These are phyloP conservation scores for Coluber constrictor DNA, from an alignment of 2,797 vertebrate genomes.

Conservation along the genomic window DNA sequence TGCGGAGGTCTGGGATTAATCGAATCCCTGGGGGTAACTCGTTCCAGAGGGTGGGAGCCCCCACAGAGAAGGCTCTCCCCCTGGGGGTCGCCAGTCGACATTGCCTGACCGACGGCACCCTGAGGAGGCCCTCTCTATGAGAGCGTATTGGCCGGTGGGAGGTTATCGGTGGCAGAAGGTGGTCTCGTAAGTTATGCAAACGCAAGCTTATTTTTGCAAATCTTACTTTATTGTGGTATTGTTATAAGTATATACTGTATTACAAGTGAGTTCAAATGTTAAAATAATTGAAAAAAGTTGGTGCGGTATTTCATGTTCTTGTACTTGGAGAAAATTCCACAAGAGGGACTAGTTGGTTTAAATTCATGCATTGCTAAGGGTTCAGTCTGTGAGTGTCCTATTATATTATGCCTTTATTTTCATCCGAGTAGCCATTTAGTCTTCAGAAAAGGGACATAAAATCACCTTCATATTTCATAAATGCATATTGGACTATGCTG, in stretches of 20 bases:
- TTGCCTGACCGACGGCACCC: too few species aligned
- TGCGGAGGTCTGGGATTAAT: too few species aligned
- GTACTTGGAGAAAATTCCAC: conserved; percentile 26
- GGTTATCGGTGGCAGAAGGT: too few species aligned
- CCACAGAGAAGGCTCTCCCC: too few species aligned
- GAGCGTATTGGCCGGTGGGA: too few species aligned
- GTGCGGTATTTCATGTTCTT: neutral
- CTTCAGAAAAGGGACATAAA: neutral
- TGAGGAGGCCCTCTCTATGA: too few species aligned
- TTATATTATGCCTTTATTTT: conserved; percentile 23
- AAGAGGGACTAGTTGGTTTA: conserved; percentile 53
- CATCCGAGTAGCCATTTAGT: conserved; percentile 34
- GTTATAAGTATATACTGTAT: neutral
- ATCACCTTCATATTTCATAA: conserved; percentile 7
- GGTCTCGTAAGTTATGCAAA: too few species aligned
- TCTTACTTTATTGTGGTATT: neutral
- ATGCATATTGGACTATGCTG: neutral
- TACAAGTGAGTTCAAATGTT: neutral
- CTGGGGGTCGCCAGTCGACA: too few species aligned
- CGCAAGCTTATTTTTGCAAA: neutral
- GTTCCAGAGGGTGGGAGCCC: too few species aligned
- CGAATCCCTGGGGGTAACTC: too few species aligned
- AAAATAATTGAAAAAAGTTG: neutral
- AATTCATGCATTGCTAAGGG: neutral
- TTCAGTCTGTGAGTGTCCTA: neutral